Percentiles rank a stretch among this genome's conserved stretches.
These are phyloP conservation scores for Salticus scenicus DNA, from an alignment of 2,888 invertebrate species.

Conservation along the genomic window DNA sequence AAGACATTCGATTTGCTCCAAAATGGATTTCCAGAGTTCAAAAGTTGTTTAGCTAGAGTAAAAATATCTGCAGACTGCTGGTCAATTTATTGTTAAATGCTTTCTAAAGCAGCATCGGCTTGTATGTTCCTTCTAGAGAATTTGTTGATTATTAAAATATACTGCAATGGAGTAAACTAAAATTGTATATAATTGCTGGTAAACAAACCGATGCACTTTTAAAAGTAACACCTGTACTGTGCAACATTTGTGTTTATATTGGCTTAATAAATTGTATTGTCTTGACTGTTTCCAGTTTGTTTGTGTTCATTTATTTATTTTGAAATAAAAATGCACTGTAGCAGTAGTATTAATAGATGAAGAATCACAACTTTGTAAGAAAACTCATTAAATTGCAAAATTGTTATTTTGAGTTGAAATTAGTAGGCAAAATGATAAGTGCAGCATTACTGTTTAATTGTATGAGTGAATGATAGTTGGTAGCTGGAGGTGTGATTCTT, in stretches of 20 bases:
- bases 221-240: constrained; percentile 63
- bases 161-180: constrained; percentile 48
- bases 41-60: constrained; percentile 55
- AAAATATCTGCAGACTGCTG: constrained; percentile 5
- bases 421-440: too few relatives aligned
- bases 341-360: too few relatives aligned
- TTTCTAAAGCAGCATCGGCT: constrained; percentile 36
- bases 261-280: constrained; percentile 68
- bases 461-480: too few relatives aligned
- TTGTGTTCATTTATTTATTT: neutral
- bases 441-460: too few relatives aligned
- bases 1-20: constrained; percentile 26
- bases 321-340: too few relatives aligned
- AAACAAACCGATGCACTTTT: constrained; percentile 60
- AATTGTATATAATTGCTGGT: constrained; percentile 67
- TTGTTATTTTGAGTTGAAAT: too few relatives aligned
- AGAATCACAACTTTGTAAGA: too few relatives aligned
- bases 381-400: too few relatives aligned
- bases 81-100: constrained; percentile 28
- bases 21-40: constrained; percentile 12
- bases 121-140: constrained; percentile 33
- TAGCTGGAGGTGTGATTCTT: too few relatives aligned
- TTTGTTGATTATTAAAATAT: constrained; percentile 42
- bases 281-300: constrained; percentile 46
- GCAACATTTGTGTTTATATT: constrained; percentile 69